These are phyloP conservation scores for Dryoscopus gambensis DNA, from an alignment of 2,113 vertebrate genomes.

Conservation along the genomic window DNA sequence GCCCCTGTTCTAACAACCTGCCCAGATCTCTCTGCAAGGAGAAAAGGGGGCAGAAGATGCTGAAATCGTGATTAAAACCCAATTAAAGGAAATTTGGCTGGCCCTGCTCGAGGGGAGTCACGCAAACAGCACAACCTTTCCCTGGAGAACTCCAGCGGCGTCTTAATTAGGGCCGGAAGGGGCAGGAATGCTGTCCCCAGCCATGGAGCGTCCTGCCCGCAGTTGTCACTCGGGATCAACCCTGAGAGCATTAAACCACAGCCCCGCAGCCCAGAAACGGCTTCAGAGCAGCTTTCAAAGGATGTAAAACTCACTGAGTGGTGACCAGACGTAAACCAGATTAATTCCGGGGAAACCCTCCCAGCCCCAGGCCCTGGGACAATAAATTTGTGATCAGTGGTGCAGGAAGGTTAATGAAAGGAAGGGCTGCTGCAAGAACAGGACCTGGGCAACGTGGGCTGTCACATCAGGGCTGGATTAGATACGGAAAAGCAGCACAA, in stretches of 20 bases:
- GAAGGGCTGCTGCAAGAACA: constrained; percentile 18
- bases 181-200: background rate
- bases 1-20: background rate
- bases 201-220: background rate
- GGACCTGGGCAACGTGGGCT: background rate
- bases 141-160: constrained; percentile 8
- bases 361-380: constrained; percentile 1
- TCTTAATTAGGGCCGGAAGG: constrained; percentile 22
- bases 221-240: constrained; percentile 64
- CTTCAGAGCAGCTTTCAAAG: constrained; percentile 30
- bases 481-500: background rate
- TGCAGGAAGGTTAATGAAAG: constrained; percentile 72
- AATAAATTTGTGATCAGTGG: constrained; percentile 74
- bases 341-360: constrained; percentile 48
- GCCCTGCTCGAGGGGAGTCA: background rate
- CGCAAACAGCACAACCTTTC: background rate
- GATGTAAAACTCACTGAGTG: constrained; percentile 60
- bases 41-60: background rate
- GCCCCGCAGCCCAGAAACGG: background rate
- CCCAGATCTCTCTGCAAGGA: background rate
- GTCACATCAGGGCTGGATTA: constrained; percentile 38
- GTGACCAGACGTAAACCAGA: constrained; percentile 66
- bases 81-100: background rate
- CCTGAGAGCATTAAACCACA: constrained; percentile 42
- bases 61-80: background rate